These are phyloP conservation scores for Setophaga kirtlandii DNA, from an alignment of 2,113 vertebrate genomes.

Conservation along the genomic window DNA sequence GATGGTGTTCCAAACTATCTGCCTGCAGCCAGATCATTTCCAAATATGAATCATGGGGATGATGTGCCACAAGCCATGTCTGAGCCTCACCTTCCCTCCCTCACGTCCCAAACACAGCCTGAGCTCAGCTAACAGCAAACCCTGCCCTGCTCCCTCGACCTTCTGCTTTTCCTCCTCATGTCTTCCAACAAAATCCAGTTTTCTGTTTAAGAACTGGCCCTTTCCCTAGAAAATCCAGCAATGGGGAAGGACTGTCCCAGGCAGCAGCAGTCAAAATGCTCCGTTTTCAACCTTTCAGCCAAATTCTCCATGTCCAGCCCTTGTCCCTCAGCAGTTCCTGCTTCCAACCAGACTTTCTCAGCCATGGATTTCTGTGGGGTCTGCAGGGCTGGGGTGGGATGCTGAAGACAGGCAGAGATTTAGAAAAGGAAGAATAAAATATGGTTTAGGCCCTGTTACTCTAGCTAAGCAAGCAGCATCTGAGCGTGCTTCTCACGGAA, in stretches of 20 bases:
- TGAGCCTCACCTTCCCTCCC: not conserved
- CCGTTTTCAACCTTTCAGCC: not conserved
- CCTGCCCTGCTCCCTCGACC: not conserved
- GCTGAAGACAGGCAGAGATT: not conserved
- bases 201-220: not conserved
- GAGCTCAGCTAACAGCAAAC: not conserved
- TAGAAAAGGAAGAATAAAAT: not conserved
- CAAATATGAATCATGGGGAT: not conserved
- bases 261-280: not conserved
- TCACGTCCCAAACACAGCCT: not conserved
- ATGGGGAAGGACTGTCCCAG: too few relatives aligned
- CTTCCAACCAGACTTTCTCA: not conserved
- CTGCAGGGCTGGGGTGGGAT: not conserved
- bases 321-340: not conserved
- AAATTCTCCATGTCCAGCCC: not conserved
- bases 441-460: not conserved
- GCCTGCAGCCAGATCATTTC: conserved; percentile 34
- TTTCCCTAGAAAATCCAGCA: not conserved
- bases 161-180: rapidly evolving
- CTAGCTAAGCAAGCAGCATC: not conserved
- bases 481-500: too few relatives aligned
- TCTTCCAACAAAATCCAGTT: not conserved
- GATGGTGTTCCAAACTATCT: not conserved
- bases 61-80: not conserved
- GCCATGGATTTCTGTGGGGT: not conserved